These are phyloP conservation scores for Clostera curtula DNA, from an alignment of 2,888 invertebrate species.

Conservation along the genomic window DNA sequence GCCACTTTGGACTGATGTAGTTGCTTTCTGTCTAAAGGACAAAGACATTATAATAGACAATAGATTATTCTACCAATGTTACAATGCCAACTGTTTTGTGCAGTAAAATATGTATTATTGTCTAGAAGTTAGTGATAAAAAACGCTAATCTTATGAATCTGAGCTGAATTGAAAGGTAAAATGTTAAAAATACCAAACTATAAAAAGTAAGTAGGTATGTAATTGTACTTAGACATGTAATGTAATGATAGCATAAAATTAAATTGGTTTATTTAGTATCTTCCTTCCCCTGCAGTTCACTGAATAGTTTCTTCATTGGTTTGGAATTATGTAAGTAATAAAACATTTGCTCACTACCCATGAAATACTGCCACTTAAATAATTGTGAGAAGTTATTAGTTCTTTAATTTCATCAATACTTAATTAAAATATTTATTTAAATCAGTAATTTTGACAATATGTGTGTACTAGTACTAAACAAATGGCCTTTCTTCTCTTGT, in stretches of 20 bases:
- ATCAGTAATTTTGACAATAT: slow-evolving; percentile 47
- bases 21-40: too few species aligned
- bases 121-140: slow-evolving; percentile 33
- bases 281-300: slow-evolving; percentile 3
- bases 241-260: slow-evolving; percentile 19
- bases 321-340: too few species aligned
- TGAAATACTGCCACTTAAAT: too few species aligned
- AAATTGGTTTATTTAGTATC: slow-evolving; percentile 13
- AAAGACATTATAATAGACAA: too few species aligned
- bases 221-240: slow-evolving; percentile 23
- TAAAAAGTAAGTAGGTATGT: slow-evolving; percentile 19
- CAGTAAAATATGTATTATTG: slow-evolving; percentile 13
- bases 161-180: slow-evolving; percentile 49
- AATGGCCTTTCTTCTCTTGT: slow-evolving; percentile 14
- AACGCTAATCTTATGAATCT: slow-evolving; percentile 71
- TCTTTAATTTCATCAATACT: too few species aligned
- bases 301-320: too few species aligned
- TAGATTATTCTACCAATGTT: too few species aligned
- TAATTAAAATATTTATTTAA: too few species aligned
- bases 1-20: too few species aligned
- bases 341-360: too few species aligned
- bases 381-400: too few species aligned
- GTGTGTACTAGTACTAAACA: slow-evolving; percentile 38
- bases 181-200: slow-evolving; percentile 31
- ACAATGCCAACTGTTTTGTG: too few species aligned